Evolutionary conservation across 2,888 invertebrate genomes (phyloP), one percentile per base, ranked within the genome.

Genomic region (Leptogaster cylindrica): DNA sequence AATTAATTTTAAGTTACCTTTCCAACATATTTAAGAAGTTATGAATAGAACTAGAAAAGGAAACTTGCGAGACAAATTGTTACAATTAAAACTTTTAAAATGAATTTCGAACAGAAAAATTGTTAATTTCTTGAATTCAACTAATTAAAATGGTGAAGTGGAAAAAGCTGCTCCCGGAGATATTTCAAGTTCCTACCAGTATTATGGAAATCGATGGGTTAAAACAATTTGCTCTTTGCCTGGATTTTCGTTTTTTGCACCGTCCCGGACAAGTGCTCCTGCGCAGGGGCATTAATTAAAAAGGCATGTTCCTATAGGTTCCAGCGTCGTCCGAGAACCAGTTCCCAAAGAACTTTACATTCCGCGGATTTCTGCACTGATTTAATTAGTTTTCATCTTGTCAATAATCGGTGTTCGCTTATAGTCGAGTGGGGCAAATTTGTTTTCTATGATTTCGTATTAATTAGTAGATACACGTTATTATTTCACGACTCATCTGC

Each of bases 291-390:
- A 68, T 67, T 70, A 70, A 70, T 70, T 70, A 70, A 65, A 66
- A 70, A 67, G 51, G 41, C 65, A 70, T 70, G 70, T 61, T 70
- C 48, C 66, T 25, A 66, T 39, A 65, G 68, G 51, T 31, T 48
- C 25, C 33, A 20, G 44, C n/a, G 12, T 44, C 44, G 10, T 18
- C 12, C 16, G 23, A 48, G 64, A 64, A 64, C 64, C 64, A 48
- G 64, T 72, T 72, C 70, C 69, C 71, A 70, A 46, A 67, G 72
- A 71, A 71, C 70, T 72, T 70, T 66, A 68, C 68, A 71, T 71
- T 71, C 70, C 70, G 66, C 65, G 68, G 68, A 73, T 71, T 69
- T 58, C 67, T 71, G 68, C 65, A 68, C 67, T 71, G 72, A 72
- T 71, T 72, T 72, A 72, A 72, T 71, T 71, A 71, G 71, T 73